phyloP scores from a whole-genome alignment of 2,797 vertebrate genomes.

The Oreortyx pictus region DNA sequence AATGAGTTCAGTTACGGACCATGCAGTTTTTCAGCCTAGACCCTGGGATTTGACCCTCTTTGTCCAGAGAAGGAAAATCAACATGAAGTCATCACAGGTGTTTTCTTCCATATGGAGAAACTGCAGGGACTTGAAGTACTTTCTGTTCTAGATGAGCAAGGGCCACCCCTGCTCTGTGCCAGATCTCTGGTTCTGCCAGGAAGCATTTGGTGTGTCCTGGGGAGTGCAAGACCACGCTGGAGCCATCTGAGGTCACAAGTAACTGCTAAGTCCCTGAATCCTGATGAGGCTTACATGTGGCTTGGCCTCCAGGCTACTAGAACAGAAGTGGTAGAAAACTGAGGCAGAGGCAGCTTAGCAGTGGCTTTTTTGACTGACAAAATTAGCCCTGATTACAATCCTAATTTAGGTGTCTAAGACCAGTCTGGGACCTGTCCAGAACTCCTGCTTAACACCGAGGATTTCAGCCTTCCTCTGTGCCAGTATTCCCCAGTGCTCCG shows the following conservation, averaged over 20 bases:
- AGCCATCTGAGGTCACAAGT: not conserved
- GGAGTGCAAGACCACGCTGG: not conserved
- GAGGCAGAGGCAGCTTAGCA: not conserved
- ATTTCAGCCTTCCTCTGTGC: not conserved
- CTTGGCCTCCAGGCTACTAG: not conserved
- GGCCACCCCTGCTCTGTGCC: not conserved
- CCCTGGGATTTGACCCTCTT: not conserved
- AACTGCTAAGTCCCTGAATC: not conserved
- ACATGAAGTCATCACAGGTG: not conserved
- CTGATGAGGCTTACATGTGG: not conserved
- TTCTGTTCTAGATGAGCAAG: fast-evolving
- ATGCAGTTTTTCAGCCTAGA: not conserved
- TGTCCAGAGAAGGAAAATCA: not conserved
- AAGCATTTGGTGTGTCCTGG: not conserved
- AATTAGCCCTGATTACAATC: not conserved
- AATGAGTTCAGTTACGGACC: not conserved
- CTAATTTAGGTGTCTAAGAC: not conserved
- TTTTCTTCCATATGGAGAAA: not conserved
- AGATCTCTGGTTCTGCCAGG: not conserved
- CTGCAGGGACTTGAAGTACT: not conserved
- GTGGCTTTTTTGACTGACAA: not conserved
- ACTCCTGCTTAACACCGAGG: not conserved
- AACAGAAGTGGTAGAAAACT: not conserved
- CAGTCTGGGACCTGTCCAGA: not conserved
- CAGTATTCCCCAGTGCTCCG: not conserved